A percentile compares a stretch with the other conserved stretches of the same genome.
phyloP scores from a whole-genome alignment of 2,797 vertebrate genomes.

The Hyperoplus lanceolatus region DNA sequence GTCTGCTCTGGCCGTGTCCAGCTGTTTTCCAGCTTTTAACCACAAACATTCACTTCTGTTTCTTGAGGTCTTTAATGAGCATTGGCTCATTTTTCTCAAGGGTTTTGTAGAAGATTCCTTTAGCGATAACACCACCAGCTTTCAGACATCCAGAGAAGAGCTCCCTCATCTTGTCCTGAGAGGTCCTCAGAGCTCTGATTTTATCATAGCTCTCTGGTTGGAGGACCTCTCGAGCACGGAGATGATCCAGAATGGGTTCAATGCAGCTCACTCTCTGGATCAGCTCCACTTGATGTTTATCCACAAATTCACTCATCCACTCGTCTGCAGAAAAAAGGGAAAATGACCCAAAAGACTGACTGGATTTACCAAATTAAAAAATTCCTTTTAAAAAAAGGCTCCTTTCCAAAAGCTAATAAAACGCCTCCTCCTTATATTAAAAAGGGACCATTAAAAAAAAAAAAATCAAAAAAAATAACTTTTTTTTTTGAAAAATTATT shows the following conservation, averaged over 20 bases:
- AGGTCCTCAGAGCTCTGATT: accelerated
- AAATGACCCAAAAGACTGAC: too few species aligned
- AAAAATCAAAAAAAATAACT: too few species aligned
- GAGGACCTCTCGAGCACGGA: conserved; percentile 22
- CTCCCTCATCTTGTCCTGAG: conserved; percentile 36
- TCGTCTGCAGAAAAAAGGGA: too few species aligned
- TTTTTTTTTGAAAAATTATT: too few species aligned
- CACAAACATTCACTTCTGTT: too few species aligned
- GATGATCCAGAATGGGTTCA: conserved; percentile 58
- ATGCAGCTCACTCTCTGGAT: conserved; percentile 7
- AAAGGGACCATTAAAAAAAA: too few species aligned
- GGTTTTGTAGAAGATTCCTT: conserved; percentile 47
- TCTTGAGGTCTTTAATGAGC: conserved; percentile 60
- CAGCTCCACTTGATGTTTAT: not conserved
- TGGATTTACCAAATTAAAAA: too few species aligned
- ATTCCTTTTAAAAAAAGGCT: too few species aligned
- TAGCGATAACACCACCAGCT: not conserved
- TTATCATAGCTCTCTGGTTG: not conserved
- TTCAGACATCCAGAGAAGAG: conserved; percentile 21
- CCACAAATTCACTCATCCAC: conserved; percentile 55
- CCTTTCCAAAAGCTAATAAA: too few species aligned
- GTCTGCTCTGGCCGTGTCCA: too few species aligned
- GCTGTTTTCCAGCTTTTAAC: too few species aligned
- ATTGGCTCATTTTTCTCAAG: not conserved
- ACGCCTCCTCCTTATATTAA: too few species aligned